A percentile compares a stretch with the other conserved stretches of the same genome.
Evolutionary conservation across 2,888 invertebrate species (phyloP).

Genomic region (Hofmannophila pseudospretella): DNA sequence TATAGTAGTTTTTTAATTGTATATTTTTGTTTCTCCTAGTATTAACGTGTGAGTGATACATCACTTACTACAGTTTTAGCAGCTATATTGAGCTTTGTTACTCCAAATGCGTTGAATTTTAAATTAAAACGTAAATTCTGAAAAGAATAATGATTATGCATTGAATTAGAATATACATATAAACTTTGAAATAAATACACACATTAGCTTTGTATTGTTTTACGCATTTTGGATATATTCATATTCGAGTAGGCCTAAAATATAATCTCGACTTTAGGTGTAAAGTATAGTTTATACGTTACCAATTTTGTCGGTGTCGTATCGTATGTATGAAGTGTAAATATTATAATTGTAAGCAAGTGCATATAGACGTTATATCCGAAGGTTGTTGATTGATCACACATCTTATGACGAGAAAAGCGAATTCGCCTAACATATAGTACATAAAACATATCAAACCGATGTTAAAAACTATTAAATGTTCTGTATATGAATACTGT

Average conservation of each 20-base stretch:
- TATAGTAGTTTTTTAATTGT: slow-evolving; percentile 62
- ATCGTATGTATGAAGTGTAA: slow-evolving; percentile 33
- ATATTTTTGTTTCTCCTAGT: slow-evolving; percentile 61
- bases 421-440: slow-evolving; percentile 59
- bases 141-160: neutral
- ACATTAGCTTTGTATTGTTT: slow-evolving; percentile 20
- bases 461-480: slow-evolving; percentile 38
- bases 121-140: slow-evolving; percentile 5
- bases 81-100: slow-evolving; percentile 21
- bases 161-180: neutral
- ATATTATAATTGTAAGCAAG: slow-evolving; percentile 37
- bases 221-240: slow-evolving; percentile 35
- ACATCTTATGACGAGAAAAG: slow-evolving; percentile 55
- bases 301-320: slow-evolving; percentile 61
- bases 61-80: slow-evolving; percentile 12
- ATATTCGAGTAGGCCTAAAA: slow-evolving; percentile 56
- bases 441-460: slow-evolving; percentile 73
- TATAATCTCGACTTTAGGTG: slow-evolving; percentile 52
- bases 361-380: slow-evolving; percentile 32
- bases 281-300: slow-evolving; percentile 38
- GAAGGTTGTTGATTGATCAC: slow-evolving; percentile 44
- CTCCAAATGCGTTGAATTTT: slow-evolving; percentile 21
- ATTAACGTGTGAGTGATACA: slow-evolving; percentile 27
- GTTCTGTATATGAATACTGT: slow-evolving; percentile 18
- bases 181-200: neutral